Evolutionary conservation across 2,888 invertebrate genomes (phyloP).

Genomic region (Lithophane ornitopus): DNA sequence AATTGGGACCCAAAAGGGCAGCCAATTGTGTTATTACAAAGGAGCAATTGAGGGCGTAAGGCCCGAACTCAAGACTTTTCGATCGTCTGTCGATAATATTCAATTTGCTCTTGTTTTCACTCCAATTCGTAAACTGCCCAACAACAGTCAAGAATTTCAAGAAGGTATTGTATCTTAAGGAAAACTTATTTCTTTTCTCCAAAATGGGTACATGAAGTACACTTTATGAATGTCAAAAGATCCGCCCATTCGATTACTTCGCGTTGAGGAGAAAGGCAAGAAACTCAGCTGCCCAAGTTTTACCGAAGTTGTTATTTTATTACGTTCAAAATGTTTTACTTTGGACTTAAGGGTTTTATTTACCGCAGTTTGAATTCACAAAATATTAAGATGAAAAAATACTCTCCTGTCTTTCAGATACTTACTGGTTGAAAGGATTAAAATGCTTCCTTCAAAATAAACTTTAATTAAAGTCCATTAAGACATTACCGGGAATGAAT

Average conservation of each 20-base stretch:
- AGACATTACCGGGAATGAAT: constrained; percentile 47
- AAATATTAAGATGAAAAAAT: constrained; percentile 38
- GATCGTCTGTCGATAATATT: constrained; percentile 15
- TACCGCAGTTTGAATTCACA: constrained; percentile 47
- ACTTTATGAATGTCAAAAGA: constrained; percentile 58
- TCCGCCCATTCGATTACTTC: constrained; percentile 57
- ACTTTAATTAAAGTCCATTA: constrained; percentile 28
- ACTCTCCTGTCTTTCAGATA: neutral
- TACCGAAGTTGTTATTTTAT: constrained; percentile 46
- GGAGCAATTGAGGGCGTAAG: neutral
- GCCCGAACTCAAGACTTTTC: constrained; percentile 8
- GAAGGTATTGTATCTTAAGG: constrained; percentile 22
- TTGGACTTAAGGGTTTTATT: constrained; percentile 50
- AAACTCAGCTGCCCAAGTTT: constrained; percentile 41
- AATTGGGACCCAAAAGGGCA: neutral
- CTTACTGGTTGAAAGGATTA: constrained; percentile 22
- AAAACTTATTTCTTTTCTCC: constrained; percentile 33
- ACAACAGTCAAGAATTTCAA: constrained; percentile 24
- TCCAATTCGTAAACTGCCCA: constrained; percentile 18
- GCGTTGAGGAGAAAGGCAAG: constrained; percentile 33
- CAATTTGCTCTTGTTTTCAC: constrained; percentile 33
- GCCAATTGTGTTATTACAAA: constrained; percentile 9
- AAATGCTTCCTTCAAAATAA: constrained; percentile 19
- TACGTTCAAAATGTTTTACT: constrained; percentile 56
- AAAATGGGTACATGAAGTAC: constrained; percentile 38